Base-by-base conservation (phyloP, 2,888 invertebrate species). In the Biston betularia region DNA sequence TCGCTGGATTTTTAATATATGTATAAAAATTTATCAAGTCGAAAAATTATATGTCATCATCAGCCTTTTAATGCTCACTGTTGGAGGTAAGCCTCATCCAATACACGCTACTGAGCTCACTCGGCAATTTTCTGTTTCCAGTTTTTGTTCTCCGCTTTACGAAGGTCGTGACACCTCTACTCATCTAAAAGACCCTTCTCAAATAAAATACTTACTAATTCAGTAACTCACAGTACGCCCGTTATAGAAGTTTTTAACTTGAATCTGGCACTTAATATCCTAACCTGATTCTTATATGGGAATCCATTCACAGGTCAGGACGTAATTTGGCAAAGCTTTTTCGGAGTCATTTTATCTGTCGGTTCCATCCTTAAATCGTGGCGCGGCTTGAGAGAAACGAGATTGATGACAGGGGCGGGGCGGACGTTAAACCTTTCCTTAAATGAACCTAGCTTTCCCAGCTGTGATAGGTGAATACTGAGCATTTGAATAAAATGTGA, bases 391-490 rank as follows among this genome's bases (percentile, higher is more conserved):
- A 87, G 83, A 83, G 83, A 88, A 86, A 88, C 78, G 89, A 91
- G 90, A 92, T 92, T 92, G 91, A 92, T 92, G 89, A 89, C 85
- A 82, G 85, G 89, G 89, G 87, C 78, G 86, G 86, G 75, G 75
- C 80, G 78, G 72, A 79, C 81, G 82, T 76, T 75, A 68, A 74
- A 69, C 69, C 68, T 75, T 73, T 65, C 72, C 71, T 68, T 69
- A 71, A 68, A 74, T 69, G 70, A 65, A 72, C 66, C 72, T 68
- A 65, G 64, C 50, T 69, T 44, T 62, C 40, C 57, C 54, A 60
- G 54, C 40, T 59, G 44, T 42, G 50, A 50, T 54, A 35, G 45
- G 38, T 58, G 40, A 49, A 15, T 59, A 24, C 24, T 44, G 33
- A 54, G 40, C 10, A 34, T 59, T 59, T 64, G 53, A 54, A 45